Evolutionary conservation across 1,140 invertebrate genomes (phyloP).

Genomic region (Cydia splendana): DNA sequence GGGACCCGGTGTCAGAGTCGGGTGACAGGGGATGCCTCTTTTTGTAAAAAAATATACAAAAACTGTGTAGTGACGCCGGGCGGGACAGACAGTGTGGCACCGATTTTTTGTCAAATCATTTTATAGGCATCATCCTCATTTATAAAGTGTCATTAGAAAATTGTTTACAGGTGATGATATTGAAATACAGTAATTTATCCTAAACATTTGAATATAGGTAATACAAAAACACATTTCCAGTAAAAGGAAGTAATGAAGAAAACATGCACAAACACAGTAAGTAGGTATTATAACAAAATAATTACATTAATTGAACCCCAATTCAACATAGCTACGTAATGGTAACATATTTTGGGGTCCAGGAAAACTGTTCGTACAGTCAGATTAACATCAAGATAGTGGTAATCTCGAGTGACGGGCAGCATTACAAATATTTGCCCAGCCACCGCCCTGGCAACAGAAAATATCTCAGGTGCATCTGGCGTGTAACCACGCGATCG

Average conservation of each 20-base stretch:
- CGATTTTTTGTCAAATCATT: slow-evolving; percentile 53
- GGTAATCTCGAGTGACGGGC: slow-evolving; percentile 62
- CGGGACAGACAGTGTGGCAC: slow-evolving; percentile 69
- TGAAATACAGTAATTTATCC: no score
- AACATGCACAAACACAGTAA: no score
- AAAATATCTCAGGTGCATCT: slow-evolving; percentile 28
- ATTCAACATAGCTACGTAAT: neutral
- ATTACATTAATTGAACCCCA: neutral
- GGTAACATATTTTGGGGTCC: slow-evolving; percentile 1
- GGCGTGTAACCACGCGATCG: neutral
- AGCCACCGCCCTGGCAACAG: slow-evolving; percentile 43
- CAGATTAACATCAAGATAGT: slow-evolving; percentile 67
- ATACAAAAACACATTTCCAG: no score
- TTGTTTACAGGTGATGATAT: neutral
- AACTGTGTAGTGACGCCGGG: slow-evolving; percentile 61
- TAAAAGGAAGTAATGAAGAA: no score
- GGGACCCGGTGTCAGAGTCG: slow-evolving; percentile 37
- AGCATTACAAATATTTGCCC: slow-evolving; percentile 67
- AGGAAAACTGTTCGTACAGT: slow-evolving; percentile 39
- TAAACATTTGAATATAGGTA: no score
- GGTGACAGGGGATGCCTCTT: slow-evolving; percentile 44
- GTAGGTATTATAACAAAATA: neutral
- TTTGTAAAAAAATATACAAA: slow-evolving; percentile 55
- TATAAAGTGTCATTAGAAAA: neutral
- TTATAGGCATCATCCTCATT: slow-evolving; percentile 31